These are phyloP conservation scores for Neosalanx taihuensis DNA, from an alignment of 2,797 vertebrate species.

Conservation along the genomic window DNA sequence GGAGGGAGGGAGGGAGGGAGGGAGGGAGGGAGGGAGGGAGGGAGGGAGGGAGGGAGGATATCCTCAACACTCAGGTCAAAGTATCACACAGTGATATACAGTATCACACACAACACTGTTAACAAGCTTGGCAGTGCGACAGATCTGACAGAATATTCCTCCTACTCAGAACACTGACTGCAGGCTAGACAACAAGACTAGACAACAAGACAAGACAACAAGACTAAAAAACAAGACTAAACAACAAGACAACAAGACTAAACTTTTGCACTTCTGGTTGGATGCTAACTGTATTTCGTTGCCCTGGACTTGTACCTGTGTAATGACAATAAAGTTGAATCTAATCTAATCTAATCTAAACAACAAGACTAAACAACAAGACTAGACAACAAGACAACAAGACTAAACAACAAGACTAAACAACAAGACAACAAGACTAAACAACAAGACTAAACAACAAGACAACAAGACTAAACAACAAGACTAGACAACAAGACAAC, in stretches of 20 bases:
- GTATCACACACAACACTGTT: no score
- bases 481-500: not conserved
- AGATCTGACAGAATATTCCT: not conserved
- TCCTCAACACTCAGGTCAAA: conserved; percentile 5
- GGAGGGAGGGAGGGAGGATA: conserved; percentile 1
- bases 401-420: not conserved
- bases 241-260: not conserved
- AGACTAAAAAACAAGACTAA: accelerated
- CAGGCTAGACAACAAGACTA: not conserved
- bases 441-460: not conserved
- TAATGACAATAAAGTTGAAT: no score
- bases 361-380: accelerated
- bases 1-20: not conserved
- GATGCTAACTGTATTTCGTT: no score
- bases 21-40: conserved; percentile 9
- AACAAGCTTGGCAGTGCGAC: no score
- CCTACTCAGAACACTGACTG: not conserved
- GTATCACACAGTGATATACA: no score
- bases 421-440: not conserved
- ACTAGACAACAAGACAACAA: not conserved
- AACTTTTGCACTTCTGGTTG: no score
- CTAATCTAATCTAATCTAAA: no score
- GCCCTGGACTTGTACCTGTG: no score
- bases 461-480: not conserved
- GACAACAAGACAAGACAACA: not conserved